These are phyloP conservation scores for Yponomeuta cagnagella DNA, from an alignment of 2,888 invertebrate genomes.

Conservation along the genomic window DNA sequence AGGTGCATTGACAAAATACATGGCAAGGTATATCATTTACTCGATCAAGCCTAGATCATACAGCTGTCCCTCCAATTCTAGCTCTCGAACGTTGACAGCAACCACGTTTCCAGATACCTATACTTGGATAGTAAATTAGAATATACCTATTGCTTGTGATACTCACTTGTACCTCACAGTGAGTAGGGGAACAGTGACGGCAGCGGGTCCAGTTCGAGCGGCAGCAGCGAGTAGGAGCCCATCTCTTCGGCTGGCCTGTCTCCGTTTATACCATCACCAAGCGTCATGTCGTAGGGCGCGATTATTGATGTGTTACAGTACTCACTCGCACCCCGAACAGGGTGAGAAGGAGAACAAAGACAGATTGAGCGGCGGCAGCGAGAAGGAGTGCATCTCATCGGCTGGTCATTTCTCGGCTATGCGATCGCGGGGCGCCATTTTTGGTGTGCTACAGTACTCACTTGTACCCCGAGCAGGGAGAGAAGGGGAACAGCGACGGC, in stretches of 20 bases:
- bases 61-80: too few relatives aligned
- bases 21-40: too few relatives aligned
- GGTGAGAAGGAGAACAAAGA: constrained; percentile 93
- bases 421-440: constrained; percentile 41
- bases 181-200: constrained; percentile 92
- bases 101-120: too few relatives aligned
- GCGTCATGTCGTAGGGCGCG: neutral
- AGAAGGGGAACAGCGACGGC: constrained; percentile 90
- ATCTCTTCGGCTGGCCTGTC: constrained; percentile 79
- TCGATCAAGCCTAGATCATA: too few relatives aligned
- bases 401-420: constrained; percentile 76
- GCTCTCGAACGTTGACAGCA: too few relatives aligned
- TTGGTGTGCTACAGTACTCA: constrained; percentile 48
- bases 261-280: constrained; percentile 24
- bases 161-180: constrained; percentile 88
- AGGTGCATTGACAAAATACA: constrained; percentile 13
- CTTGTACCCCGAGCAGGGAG: constrained; percentile 89
- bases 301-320: neutral
- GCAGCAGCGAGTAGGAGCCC: constrained; percentile 89
- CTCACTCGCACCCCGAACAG: constrained; percentile 79
- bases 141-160: too few relatives aligned
- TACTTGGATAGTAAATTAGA: too few relatives aligned
- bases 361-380: constrained; percentile 87
- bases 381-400: constrained; percentile 91
- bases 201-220: constrained; percentile 89